Conservation (phyloP, 2,888 invertebrate genomes). For the Cybosia mesomella region DNA sequence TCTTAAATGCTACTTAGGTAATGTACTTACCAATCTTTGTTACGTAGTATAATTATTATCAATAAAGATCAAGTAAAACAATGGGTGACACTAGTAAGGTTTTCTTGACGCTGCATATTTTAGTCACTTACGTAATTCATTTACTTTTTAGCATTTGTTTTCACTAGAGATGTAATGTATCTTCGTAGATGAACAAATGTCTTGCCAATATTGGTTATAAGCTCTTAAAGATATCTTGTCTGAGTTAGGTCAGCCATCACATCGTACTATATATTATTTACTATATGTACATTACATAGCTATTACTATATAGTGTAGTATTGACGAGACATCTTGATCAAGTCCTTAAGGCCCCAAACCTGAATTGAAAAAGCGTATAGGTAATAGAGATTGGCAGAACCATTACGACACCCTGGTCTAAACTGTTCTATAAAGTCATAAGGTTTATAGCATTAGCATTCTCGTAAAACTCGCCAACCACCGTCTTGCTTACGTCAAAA, state of each 20-base stretch:
- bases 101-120: not conserved
- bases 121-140: not conserved
- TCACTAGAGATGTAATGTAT: not conserved
- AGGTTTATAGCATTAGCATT: not conserved
- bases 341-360: not conserved
- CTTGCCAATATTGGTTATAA: too few relatives aligned
- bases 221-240: too few relatives aligned
- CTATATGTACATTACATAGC: not conserved
- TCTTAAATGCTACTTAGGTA: not conserved
- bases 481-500: not conserved
- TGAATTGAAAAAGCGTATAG: not conserved
- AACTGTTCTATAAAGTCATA: not conserved
- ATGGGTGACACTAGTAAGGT: not conserved
- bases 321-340: not conserved
- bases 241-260: not conserved
- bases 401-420: not conserved
- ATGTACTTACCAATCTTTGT: not conserved
- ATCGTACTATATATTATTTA: not conserved
- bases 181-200: not conserved
- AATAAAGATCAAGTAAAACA: not conserved
- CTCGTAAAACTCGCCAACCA: too few relatives aligned
- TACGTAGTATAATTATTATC: not conserved
- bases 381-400: not conserved
- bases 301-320: not conserved
- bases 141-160: not conserved